Evolutionary conservation across 1,140 invertebrate genomes (phyloP).

Genomic region (Medauroidea extradentata): DNA sequence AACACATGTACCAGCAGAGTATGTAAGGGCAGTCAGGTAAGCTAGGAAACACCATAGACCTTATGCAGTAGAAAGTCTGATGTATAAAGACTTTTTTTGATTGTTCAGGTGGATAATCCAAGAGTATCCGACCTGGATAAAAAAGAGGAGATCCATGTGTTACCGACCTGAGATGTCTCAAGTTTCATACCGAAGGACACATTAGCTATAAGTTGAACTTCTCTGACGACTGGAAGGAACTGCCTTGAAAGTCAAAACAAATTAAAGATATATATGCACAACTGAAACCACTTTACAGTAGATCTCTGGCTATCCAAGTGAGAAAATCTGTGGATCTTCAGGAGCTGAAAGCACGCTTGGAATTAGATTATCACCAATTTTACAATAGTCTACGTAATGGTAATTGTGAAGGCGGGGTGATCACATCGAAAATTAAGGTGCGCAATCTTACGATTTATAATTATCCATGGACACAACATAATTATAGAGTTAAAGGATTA

Average conservation of each 20-base stretch:
- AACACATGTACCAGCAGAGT: too few species aligned
- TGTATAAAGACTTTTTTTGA: conserved; percentile 1
- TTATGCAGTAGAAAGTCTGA: too few species aligned
- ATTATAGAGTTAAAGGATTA: too few species aligned
- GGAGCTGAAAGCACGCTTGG: conserved; percentile 3
- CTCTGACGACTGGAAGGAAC: conserved; percentile 2
- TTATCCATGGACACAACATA: too few species aligned
- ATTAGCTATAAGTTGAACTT: conserved; percentile 6
- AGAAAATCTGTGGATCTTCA: conserved; percentile 5
- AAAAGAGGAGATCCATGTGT: conserved; percentile 2
- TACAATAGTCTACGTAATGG: conserved; percentile 9
- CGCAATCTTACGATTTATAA: too few species aligned
- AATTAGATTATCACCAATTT: conserved; percentile 12
- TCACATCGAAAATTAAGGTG: too few species aligned
- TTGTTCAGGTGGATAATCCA: conserved; percentile 2
- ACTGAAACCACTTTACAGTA: neutral
- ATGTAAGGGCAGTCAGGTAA: too few species aligned
- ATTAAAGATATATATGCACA: neutral
- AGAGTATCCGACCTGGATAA: neutral
- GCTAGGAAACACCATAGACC: too few species aligned
- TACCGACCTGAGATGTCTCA: conserved; percentile 8
- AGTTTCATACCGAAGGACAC: conserved; percentile 4
- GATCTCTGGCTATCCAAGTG: neutral
- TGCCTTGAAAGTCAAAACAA: conserved; percentile 9
- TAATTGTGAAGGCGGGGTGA: neutral